Evolutionary conservation across 1,140 invertebrate species (phyloP).

Genomic region (Trichomalopsis sarcophagae): DNA sequence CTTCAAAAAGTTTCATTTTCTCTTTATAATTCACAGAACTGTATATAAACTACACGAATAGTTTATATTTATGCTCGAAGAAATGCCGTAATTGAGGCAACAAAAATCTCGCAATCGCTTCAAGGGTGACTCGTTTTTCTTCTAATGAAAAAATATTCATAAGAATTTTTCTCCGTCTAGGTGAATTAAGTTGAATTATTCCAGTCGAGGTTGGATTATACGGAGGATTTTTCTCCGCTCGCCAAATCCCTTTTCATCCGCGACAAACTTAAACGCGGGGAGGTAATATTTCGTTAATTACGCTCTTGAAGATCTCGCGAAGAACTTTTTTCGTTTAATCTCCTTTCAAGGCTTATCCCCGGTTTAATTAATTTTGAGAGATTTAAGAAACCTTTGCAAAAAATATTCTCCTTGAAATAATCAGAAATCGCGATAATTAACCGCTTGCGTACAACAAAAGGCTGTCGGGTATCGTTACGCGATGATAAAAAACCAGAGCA

Average conservation of each 20-base stretch:
- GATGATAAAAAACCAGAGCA: not conserved
- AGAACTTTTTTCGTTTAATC: slow-evolving; percentile 4
- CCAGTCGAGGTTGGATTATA: not conserved
- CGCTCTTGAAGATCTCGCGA: not conserved
- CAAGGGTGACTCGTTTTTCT: not conserved
- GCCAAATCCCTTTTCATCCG: not conserved
- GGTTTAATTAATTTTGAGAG: not conserved
- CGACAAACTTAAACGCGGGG: not conserved
- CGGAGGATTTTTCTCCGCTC: not conserved
- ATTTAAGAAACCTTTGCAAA: not conserved
- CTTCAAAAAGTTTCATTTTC: no score
- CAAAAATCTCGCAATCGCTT: not conserved
- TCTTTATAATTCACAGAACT: no score
- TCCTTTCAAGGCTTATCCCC: not conserved
- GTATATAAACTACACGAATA: no score
- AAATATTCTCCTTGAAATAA: not conserved
- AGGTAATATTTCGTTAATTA: slow-evolving; percentile 17
- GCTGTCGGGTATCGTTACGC: not conserved
- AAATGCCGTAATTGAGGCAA: no score
- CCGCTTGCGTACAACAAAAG: not conserved
- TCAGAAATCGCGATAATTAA: not conserved
- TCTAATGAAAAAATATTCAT: not conserved
- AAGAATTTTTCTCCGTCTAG: not conserved
- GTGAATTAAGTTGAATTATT: not conserved
- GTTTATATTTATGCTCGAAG: no score